Percentiles rank a stretch among this genome's conserved stretches.
Conservation (phyloP, 2,888 invertebrate species). For the Ormia ochracea region DNA sequence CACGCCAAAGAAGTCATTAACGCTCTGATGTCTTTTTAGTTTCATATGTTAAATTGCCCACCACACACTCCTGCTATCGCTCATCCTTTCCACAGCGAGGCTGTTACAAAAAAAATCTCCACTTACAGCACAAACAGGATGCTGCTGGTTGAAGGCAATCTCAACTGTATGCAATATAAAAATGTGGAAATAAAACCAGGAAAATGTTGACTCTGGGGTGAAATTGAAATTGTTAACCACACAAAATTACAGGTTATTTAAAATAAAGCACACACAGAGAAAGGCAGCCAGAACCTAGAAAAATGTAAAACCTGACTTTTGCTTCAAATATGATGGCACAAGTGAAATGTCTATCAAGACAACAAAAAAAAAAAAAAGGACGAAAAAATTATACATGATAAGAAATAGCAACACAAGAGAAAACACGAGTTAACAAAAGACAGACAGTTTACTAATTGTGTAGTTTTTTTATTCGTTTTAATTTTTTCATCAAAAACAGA, state of each 20-base stretch:
- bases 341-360: constrained; percentile 22
- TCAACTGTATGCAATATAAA: constrained; percentile 36
- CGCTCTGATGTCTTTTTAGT: constrained; percentile 62
- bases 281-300: constrained; percentile 37
- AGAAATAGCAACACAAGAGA: constrained; percentile 47
- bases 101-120: constrained; percentile 19
- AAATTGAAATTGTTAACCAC: constrained; percentile 74
- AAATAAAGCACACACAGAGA: constrained; percentile 23
- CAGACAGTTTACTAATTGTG: constrained; percentile 65
- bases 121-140: constrained; percentile 45
- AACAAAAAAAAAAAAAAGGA: not conserved
- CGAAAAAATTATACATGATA: constrained; percentile 38
- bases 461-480: constrained; percentile 43
- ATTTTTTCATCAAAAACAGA: constrained; percentile 6
- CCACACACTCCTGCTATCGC: not conserved
- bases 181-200: not conserved
- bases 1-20: constrained; percentile 65
- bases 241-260: constrained; percentile 65
- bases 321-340: constrained; percentile 36
- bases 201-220: constrained; percentile 52
- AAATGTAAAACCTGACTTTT: constrained; percentile 55
- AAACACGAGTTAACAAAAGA: constrained; percentile 64
- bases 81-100: not conserved
- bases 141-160: constrained; percentile 54
- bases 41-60: constrained; percentile 31